Conservation (phyloP, 2,797 vertebrate genomes). For the Helarctos malayanus region DNA sequence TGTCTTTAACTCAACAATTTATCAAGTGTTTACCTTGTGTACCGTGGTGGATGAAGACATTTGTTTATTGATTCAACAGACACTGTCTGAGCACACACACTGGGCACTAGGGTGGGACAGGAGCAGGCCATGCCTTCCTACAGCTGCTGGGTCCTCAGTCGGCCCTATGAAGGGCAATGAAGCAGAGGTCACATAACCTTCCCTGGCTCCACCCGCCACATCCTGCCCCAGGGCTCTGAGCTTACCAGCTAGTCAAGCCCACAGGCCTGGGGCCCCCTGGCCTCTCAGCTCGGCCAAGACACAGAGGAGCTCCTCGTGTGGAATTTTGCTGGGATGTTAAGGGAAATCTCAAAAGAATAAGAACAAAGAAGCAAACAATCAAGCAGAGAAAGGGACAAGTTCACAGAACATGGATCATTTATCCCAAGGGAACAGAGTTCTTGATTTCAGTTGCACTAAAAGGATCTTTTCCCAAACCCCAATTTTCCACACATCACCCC, state of each 20-base stretch:
- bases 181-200: neutral
- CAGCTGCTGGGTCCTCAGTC: neutral
- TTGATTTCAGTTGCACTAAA: neutral
- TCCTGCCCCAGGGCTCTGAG: neutral
- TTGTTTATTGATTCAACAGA: neutral
- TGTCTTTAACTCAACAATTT: neutral
- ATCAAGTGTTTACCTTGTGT: neutral
- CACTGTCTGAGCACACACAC: neutral
- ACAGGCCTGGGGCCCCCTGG: neutral
- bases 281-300: neutral
- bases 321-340: neutral
- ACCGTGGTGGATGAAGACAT: neutral
- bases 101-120: neutral
- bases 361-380: neutral
- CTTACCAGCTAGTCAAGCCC: neutral
- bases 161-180: neutral
- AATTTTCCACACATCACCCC: neutral
- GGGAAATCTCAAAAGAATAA: conserved; percentile 30
- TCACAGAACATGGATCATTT: neutral
- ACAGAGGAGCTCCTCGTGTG: neutral
- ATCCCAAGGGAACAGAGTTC: neutral
- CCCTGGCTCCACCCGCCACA: neutral
- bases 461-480: neutral
- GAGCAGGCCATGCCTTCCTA: neutral
- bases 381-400: neutral